These are phyloP conservation scores for Yponomeuta plumbellus DNA, from an alignment of 2,888 invertebrate genomes.

Conservation along the genomic window DNA sequence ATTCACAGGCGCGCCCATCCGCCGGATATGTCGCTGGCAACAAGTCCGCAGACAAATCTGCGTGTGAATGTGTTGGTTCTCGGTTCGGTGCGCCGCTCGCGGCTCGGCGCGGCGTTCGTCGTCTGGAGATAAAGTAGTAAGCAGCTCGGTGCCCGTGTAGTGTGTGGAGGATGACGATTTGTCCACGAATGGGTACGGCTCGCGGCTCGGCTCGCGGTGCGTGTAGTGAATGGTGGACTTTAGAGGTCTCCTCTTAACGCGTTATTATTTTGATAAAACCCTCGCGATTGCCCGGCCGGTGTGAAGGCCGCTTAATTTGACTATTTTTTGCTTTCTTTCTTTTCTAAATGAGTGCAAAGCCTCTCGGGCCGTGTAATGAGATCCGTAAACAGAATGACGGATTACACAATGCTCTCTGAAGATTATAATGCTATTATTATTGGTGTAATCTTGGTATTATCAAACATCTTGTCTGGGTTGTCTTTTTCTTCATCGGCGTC, in stretches of 20 bases:
- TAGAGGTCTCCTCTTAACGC: conserved; percentile 57
- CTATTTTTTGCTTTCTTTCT: conserved; percentile 26
- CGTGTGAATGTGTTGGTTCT: too few species aligned
- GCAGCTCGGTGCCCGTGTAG: too few species aligned
- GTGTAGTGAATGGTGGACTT: too few species aligned
- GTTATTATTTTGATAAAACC: conserved; percentile 59
- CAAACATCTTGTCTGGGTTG: conserved; percentile 6
- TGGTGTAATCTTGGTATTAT: conserved; percentile 18
- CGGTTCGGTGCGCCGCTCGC: too few species aligned
- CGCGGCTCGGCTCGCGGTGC: too few species aligned
- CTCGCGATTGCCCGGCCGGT: conserved; percentile 37
- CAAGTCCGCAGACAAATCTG: too few species aligned
- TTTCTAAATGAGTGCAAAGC: conserved; percentile 24
- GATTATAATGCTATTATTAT: conserved; percentile 22
- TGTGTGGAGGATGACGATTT: too few species aligned
- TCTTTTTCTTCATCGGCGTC: background rate
- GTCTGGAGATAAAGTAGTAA: too few species aligned
- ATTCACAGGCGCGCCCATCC: too few species aligned
- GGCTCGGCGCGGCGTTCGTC: too few species aligned
- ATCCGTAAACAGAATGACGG: conserved; percentile 19
- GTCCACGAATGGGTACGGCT: too few species aligned
- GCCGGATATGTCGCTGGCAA: too few species aligned
- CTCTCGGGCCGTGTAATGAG: conserved; percentile 23
- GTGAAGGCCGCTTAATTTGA: conserved; percentile 24
- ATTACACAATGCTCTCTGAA: conserved; percentile 19